phyloP scores from a whole-genome alignment of 2,113 vertebrate genomes.

The Chionis minor region DNA sequence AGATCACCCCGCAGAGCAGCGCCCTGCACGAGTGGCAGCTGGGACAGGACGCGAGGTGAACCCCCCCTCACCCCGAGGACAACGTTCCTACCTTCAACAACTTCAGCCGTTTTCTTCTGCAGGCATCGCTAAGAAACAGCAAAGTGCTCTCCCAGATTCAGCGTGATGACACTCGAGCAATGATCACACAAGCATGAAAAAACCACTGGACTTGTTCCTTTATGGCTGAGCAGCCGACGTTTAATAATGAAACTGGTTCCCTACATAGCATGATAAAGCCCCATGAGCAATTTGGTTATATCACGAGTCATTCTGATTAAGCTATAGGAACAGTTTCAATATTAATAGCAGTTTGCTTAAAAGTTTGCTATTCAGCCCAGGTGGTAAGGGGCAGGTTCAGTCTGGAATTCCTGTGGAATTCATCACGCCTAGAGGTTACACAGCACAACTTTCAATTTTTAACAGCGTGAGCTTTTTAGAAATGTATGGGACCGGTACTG shows the following conservation, averaged over 20 bases:
- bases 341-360: not conserved
- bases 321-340: not conserved
- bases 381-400: not conserved
- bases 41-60: not conserved
- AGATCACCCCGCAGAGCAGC: not conserved
- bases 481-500: fast-evolving
- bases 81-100: not conserved
- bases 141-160: fast-evolving
- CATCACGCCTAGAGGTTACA: not conserved
- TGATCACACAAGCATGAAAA: not conserved
- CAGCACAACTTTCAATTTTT: not conserved
- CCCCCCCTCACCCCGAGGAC: not conserved
- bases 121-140: fast-evolving
- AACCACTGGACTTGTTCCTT: not conserved
- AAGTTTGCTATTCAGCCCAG: not conserved
- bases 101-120: not conserved
- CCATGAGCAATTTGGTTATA: not conserved
- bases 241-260: not conserved
- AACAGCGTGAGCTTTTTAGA: not conserved
- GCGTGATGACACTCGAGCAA: not conserved
- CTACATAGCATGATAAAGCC: not conserved
- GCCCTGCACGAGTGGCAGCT: fast-evolving
- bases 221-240: not conserved
- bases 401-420: not conserved
- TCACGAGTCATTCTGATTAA: not conserved